Evolutionary conservation across 2,888 invertebrate species (phyloP).

Genomic region (Agriopis aurantiaria): DNA sequence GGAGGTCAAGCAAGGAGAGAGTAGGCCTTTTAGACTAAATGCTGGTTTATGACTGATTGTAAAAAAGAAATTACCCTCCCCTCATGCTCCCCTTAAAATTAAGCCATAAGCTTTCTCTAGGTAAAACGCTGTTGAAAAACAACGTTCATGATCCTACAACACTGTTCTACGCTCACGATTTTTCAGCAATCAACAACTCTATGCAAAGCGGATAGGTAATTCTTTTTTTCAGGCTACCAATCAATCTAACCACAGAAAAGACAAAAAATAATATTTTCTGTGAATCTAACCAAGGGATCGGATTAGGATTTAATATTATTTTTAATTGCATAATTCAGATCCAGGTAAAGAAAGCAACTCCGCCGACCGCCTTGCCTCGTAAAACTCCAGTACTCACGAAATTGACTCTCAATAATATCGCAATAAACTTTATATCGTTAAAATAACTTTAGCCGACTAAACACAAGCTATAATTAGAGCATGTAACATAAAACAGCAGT

Average conservation of each 20-base stretch:
- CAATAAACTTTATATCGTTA: conserved; percentile 51
- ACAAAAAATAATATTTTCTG: too few species aligned
- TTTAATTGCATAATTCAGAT: not conserved
- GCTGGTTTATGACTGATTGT: not conserved
- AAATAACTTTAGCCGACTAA: conserved; percentile 64
- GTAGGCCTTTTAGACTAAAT: not conserved
- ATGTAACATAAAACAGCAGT: conserved; percentile 60
- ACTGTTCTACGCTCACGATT: too few species aligned
- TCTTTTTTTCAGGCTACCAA: too few species aligned
- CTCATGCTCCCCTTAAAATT: not conserved
- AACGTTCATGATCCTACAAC: too few species aligned
- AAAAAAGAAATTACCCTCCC: not conserved
- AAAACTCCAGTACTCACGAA: conserved; percentile 25
- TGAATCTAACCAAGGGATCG: too few species aligned
- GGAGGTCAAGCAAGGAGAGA: conserved; percentile 18
- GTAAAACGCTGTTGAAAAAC: not conserved
- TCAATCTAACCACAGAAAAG: too few species aligned
- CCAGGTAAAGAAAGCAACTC: conserved; percentile 13
- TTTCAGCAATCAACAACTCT: too few species aligned
- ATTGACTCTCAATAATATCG: conserved; percentile 27
- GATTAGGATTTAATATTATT: not conserved
- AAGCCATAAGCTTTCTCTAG: too few species aligned
- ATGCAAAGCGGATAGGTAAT: too few species aligned
- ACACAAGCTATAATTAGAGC: conserved; percentile 58
- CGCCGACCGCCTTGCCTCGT: conserved; percentile 7